A percentile compares a stretch with the other conserved stretches of the same genome.
These are phyloP conservation scores for Cristatella mucedo DNA, from an alignment of 2,888 invertebrate genomes.

Conservation along the genomic window DNA sequence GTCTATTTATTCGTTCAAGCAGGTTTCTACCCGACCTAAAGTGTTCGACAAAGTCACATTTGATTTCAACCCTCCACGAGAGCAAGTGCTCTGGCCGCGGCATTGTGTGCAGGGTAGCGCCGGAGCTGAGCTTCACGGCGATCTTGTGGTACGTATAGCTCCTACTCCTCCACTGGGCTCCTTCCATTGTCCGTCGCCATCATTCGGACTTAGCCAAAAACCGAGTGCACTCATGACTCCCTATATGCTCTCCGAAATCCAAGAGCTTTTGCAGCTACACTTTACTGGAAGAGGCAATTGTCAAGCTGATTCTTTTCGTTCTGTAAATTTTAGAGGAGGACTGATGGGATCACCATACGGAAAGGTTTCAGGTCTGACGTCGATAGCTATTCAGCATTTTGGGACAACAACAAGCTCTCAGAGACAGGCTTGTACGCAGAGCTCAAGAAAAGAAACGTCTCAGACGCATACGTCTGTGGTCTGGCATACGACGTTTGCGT, in stretches of 20 bases:
- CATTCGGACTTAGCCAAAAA: no score
- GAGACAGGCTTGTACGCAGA: constrained; percentile 69
- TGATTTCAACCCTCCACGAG: constrained; percentile 59
- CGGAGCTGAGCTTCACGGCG: constrained; percentile 81
- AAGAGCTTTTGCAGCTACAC: no score
- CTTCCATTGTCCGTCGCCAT: no score
- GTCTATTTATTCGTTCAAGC: constrained; percentile 1
- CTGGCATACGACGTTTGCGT: constrained; percentile 90
- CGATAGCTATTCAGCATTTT: constrained; percentile 93
- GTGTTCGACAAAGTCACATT: constrained; percentile 82
- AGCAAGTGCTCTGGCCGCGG: constrained; percentile 80
- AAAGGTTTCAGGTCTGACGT: constrained; percentile 77
- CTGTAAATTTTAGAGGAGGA: no score
- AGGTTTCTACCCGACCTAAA: constrained; percentile 44
- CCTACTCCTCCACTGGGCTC: no score
- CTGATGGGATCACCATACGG: constrained; percentile 22
- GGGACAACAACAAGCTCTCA: constrained; percentile 83
- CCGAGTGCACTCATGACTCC: no score
- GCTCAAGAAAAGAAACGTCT: constrained; percentile 59
- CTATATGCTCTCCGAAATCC: no score
- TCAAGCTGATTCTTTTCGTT: no score
- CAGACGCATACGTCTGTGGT: constrained; percentile 84
- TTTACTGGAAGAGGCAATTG: no score
- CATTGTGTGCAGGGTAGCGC: constrained; percentile 90
- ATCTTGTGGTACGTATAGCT: constrained; percentile 53